A percentile compares a stretch with the other conserved stretches of the same genome.
Conservation (phyloP, 1,140 invertebrate species). For the Psix sp. region DNA sequence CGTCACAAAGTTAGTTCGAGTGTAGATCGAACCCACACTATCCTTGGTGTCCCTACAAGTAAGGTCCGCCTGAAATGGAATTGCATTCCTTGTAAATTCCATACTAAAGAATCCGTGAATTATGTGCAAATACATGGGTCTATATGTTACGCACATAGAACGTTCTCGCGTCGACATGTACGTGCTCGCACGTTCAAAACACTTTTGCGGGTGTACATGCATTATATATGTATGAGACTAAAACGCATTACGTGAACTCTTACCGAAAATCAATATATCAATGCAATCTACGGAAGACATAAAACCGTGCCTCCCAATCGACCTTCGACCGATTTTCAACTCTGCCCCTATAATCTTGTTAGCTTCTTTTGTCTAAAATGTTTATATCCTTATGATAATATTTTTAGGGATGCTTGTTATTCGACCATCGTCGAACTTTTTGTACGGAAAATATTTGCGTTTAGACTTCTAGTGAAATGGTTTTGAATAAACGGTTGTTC, state of each 20-base stretch:
- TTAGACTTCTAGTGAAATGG: too few species aligned
- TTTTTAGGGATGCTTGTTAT: too few species aligned
- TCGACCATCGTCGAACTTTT: too few species aligned
- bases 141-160: constrained; percentile 1
- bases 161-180: neutral
- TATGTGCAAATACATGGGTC: constrained; percentile 38
- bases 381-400: too few species aligned
- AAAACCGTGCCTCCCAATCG: constrained; percentile 9
- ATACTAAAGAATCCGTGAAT: constrained; percentile 45
- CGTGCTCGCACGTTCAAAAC: constrained; percentile 20
- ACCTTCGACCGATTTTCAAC: constrained; percentile 11
- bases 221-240: constrained; percentile 17
- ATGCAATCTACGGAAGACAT: constrained; percentile 17
- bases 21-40: constrained; percentile 91
- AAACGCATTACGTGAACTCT: constrained; percentile 31
- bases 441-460: too few species aligned
- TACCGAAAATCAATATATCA: constrained; percentile 51
- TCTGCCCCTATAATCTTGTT: neutral
- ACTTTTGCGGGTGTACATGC: constrained; percentile 13
- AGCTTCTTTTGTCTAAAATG: neutral
- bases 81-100: constrained; percentile 59
- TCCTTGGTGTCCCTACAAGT: constrained; percentile 93
- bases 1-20: constrained; percentile 93
- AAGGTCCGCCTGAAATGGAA: constrained; percentile 86
- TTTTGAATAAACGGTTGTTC: too few species aligned